phyloP scores from a whole-genome alignment of 2,797 vertebrate genomes.

The Protosalanx chinensis region DNA sequence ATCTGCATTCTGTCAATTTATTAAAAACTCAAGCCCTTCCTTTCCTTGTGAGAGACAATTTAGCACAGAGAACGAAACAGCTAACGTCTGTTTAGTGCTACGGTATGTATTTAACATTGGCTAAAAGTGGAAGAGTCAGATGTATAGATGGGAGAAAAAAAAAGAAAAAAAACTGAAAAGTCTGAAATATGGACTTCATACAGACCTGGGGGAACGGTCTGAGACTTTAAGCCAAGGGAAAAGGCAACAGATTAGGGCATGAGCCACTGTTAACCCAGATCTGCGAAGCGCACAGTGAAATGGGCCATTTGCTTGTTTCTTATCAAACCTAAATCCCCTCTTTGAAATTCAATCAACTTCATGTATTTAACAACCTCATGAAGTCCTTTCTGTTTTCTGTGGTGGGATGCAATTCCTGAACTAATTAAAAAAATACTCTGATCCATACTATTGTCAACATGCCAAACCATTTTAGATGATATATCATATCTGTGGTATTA shows the following conservation, averaged over 20 bases:
- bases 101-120: slow-evolving; percentile 33
- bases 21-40: slow-evolving; percentile 41
- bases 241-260: slow-evolving; percentile 8
- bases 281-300: not conserved
- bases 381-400: not conserved
- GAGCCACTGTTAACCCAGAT: not conserved
- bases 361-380: not conserved
- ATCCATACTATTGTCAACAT: too few species aligned
- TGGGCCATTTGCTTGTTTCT: not conserved
- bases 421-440: not conserved
- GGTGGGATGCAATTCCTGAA: not conserved
- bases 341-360: not conserved
- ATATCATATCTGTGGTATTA: too few species aligned
- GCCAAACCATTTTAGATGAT: too few species aligned
- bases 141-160: not conserved
- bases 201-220: slow-evolving; percentile 3
- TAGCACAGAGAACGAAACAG: slow-evolving; percentile 29
- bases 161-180: slow-evolving; percentile 25
- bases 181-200: slow-evolving; percentile 26
- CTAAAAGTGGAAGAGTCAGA: slow-evolving; percentile 8
- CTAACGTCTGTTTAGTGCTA: slow-evolving; percentile 14
- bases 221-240: slow-evolving; percentile 22
- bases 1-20: slow-evolving; percentile 42
- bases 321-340: not conserved
- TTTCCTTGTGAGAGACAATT: slow-evolving; percentile 49